A percentile compares a stretch with the other conserved stretches of the same genome.
Evolutionary conservation across 2,797 vertebrate genomes (phyloP).

Genomic region (Macropus fuliginosus): DNA sequence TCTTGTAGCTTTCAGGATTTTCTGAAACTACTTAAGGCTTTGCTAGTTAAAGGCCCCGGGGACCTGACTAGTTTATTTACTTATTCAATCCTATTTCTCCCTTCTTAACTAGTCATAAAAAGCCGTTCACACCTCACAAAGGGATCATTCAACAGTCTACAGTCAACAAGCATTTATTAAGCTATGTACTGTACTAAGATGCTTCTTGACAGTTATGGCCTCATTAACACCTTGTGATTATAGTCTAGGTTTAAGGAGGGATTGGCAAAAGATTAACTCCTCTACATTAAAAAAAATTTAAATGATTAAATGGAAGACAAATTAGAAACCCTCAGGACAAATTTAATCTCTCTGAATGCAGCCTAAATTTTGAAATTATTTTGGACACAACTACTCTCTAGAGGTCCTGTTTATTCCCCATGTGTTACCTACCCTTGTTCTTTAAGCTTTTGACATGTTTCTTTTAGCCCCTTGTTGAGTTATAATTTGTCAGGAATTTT

Average conservation of each 20-base stretch:
- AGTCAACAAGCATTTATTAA: neutral
- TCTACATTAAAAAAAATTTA: conserved; percentile 16
- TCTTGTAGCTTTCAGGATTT: neutral
- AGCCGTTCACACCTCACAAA: neutral
- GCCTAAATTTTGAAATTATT: conserved; percentile 52
- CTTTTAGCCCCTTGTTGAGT: conserved; percentile 48
- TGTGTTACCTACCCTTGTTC: neutral
- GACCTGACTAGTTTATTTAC: neutral
- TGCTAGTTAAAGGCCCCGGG: neutral
- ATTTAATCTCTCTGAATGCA: conserved; percentile 47
- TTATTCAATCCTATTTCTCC: neutral
- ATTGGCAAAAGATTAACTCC: conserved; percentile 49
- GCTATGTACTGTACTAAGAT: neutral
- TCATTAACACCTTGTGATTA: neutral
- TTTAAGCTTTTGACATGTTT: conserved; percentile 43
- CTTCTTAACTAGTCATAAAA: neutral
- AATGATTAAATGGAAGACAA: conserved; percentile 33
- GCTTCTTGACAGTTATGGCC: neutral
- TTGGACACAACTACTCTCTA: conserved; percentile 9
- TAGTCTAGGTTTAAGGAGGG: neutral
- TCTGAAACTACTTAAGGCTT: neutral
- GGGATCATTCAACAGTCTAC: neutral
- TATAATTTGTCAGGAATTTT: conserved; percentile 35
- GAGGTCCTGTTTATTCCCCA: conserved; percentile 48
- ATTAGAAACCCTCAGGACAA: neutral